Conservation (phyloP, 2,113 vertebrate species). For the Lasiurus borealis region DNA sequence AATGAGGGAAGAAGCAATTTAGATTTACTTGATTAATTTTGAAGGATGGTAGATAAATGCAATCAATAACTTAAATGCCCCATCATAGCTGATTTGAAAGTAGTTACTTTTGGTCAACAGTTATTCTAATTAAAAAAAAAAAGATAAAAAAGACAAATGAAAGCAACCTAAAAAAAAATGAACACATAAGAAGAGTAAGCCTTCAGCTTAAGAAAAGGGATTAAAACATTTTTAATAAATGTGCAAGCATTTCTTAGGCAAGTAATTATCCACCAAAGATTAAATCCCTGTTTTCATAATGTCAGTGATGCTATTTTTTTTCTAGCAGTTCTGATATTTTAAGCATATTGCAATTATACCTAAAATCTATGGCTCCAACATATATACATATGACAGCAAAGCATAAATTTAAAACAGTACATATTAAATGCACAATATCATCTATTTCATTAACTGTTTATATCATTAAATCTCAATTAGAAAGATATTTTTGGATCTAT, state of each 20-base stretch:
- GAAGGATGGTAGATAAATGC: neutral
- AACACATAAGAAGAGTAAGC: neutral
- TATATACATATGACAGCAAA: neutral
- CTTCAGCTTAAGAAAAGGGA: neutral
- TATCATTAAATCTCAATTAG: neutral
- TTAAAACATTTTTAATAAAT: conserved; percentile 29
- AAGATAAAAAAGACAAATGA: neutral
- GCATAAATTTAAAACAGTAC: neutral
- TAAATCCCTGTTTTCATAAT: neutral
- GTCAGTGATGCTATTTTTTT: neutral
- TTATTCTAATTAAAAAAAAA: conserved; percentile 38
- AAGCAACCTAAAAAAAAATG: neutral
- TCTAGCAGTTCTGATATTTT: neutral
- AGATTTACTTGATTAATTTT: conserved; percentile 49
- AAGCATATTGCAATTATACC: neutral
- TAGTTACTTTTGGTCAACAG: neutral
- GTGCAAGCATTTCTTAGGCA: neutral
- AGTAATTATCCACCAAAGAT: neutral
- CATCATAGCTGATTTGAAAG: neutral
- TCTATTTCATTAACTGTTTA: neutral
- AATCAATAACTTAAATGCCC: conserved; percentile 12
- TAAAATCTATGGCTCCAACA: neutral
- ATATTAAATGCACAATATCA: conserved; percentile 8
- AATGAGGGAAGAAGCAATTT: neutral
- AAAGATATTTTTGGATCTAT: neutral